These are phyloP conservation scores for Hoplias malabaricus DNA, from an alignment of 2,113 vertebrate genomes.

Conservation along the genomic window DNA sequence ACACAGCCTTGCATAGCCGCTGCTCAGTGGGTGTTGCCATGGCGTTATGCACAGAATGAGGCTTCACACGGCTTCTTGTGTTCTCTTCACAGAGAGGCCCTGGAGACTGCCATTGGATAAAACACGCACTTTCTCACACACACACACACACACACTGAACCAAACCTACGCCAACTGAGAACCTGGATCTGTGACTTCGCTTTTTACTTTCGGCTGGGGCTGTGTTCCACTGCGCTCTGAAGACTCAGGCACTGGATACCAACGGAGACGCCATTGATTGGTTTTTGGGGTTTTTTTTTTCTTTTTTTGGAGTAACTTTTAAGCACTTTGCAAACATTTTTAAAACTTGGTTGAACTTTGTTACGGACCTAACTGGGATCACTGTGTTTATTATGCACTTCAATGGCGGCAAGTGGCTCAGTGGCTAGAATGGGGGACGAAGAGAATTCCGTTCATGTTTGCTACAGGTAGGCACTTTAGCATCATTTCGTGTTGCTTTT, in stretches of 20 bases:
- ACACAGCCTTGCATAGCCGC: slow-evolving; percentile 57
- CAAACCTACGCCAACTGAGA: slow-evolving; percentile 67
- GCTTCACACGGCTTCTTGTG: slow-evolving; percentile 89
- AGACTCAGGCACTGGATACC: background rate
- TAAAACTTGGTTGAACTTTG: slow-evolving; percentile 57
- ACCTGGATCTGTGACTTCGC: slow-evolving; percentile 24
- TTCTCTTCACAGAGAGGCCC: slow-evolving; percentile 88
- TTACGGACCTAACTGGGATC: slow-evolving; percentile 63
- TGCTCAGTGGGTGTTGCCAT: slow-evolving; percentile 74
- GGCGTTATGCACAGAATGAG: slow-evolving; percentile 72
- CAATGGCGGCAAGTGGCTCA: slow-evolving; percentile 82
- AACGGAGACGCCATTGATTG: background rate
- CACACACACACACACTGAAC: slow-evolving; percentile 52
- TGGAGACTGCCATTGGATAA: slow-evolving; percentile 72
- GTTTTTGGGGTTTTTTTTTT: background rate
- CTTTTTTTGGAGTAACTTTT: background rate
- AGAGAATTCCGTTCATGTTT: slow-evolving; percentile 86
- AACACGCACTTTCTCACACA: slow-evolving; percentile 59
- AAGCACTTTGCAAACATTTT: slow-evolving; percentile 34
- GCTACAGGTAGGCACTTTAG: slow-evolving; percentile 90
- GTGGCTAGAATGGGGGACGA: slow-evolving; percentile 82
- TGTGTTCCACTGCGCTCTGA: background rate
- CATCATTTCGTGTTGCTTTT: slow-evolving; percentile 5
- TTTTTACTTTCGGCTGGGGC: background rate
- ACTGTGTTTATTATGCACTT: slow-evolving; percentile 82